Percentiles rank a stretch among this genome's conserved stretches.
Conservation (phyloP, 2,797 vertebrate genomes). For the Anniella stebbinsi region DNA sequence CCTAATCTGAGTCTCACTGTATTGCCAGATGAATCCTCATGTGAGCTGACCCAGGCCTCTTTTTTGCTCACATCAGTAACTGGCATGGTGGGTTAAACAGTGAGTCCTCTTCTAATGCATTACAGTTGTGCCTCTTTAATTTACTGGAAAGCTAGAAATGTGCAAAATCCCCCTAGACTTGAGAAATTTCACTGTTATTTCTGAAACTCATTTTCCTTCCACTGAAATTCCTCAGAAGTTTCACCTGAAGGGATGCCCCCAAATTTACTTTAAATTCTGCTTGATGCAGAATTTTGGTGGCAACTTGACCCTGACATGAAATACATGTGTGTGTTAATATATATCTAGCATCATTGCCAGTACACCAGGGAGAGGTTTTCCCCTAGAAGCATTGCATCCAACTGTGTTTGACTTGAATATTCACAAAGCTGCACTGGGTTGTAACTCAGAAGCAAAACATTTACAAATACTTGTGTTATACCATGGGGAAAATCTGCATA, state of each 20-base stretch:
- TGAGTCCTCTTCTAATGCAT: not conserved
- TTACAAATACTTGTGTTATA: constrained; percentile 54
- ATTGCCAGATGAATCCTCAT: not conserved
- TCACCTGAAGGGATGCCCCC: not conserved
- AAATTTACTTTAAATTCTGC: not conserved
- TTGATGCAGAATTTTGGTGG: not conserved
- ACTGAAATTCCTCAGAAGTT: not conserved
- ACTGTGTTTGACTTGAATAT: constrained; percentile 15
- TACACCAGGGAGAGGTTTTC: constrained; percentile 3
- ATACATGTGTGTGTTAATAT: not conserved
- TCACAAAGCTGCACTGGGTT: not conserved
- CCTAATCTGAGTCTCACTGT: too few relatives aligned
- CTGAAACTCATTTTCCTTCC: not conserved
- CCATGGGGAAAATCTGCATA: constrained; percentile 45
- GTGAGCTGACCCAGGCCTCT: not conserved
- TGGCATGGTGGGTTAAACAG: not conserved
- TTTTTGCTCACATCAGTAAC: not conserved
- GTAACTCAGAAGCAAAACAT: constrained; percentile 60
- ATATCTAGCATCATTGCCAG: not conserved
- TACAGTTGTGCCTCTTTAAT: not conserved
- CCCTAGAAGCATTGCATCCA: not conserved
- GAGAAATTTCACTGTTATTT: not conserved
- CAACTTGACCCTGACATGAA: not conserved
- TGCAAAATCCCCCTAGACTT: not conserved
- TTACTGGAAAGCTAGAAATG: not conserved